Evolutionary conservation across 2,797 vertebrate species (phyloP).

Genomic region (Sebastes kiyomatsui): DNA sequence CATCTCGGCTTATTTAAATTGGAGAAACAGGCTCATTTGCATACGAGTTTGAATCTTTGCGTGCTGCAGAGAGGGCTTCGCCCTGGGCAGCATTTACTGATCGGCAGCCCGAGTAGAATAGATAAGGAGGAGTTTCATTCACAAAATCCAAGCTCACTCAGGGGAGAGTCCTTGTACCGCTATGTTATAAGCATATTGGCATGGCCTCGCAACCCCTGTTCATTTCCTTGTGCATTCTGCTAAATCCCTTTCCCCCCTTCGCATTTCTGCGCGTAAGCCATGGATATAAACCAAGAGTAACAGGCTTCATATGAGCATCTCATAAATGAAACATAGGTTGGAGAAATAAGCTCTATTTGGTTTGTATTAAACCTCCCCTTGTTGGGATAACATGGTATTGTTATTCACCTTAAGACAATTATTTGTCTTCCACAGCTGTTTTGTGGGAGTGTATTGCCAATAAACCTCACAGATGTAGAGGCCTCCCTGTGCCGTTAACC

Average conservation of each 20-base stretch:
- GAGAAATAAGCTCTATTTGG: conserved; percentile 59
- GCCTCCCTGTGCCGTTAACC: conserved; percentile 60
- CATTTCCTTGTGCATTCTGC: conserved; percentile 36
- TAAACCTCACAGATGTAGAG: conserved; percentile 57
- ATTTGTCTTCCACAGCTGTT: conserved; percentile 65
- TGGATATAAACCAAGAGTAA: conserved; percentile 65
- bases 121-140: conserved; percentile 72
- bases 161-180: conserved; percentile 41
- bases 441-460: conserved; percentile 53
- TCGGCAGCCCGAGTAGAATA: conserved; percentile 52
- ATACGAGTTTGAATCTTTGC: conserved; percentile 59
- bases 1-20: conserved; percentile 49
- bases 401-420: conserved; percentile 74
- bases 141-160: conserved; percentile 62
- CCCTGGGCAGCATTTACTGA: conserved; percentile 71
- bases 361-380: conserved; percentile 38
- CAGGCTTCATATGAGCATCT: conserved; percentile 55
- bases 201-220: conserved; percentile 37
- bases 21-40: conserved; percentile 58
- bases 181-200: conserved; percentile 39
- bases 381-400: conserved; percentile 47
- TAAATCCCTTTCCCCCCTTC: conserved; percentile 39
- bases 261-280: conserved; percentile 33
- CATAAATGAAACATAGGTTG: conserved; percentile 71
- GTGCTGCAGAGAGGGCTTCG: conserved; percentile 45